Evolutionary conservation across 2,888 invertebrate genomes (phyloP), one percentile per base, ranked within the genome.

Genomic region (Heteropelma amictum): DNA sequence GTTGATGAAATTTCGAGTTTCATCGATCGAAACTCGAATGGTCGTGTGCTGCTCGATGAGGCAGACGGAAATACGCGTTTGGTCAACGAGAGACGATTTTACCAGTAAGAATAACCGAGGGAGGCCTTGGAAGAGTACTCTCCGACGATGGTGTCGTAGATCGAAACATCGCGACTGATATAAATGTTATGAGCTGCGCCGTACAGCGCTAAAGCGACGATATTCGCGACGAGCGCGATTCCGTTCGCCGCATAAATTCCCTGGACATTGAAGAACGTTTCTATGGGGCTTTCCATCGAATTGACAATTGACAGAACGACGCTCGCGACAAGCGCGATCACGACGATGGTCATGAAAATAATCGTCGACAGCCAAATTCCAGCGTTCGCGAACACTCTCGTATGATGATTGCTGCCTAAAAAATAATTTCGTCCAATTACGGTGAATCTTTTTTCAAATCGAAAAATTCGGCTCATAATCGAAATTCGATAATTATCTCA

Each of bases 101-200:
- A 80, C 82, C 81, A 81, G 63, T 79, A 82, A 8, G 81, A 80
- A 72, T 75, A 82, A 17, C 77, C 79, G 10, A 81, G 73, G 23
- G 49, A 38, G 21, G 76, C 71, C 3, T 19, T 6, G 5, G 80
- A 81, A 49, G 28, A 63, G 53, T 79, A 82, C 67, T 81, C 79
- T 6, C 77, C 77, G 10, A 79, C 79, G 23, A 83, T 71, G 1
- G 82, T 83, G 53, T 82, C 81, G 54, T 76, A 69, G 56, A 83
- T 81, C 30, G 80, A 76, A 30, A 81, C 72, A 35, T 81, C 72
- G 42, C 78, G 26, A 45, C 67, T 64, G 21, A 80, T 80, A 54
- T 67, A 77, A 2, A 65, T 38, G 33, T 69, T 42, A 53, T 76
- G 80, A 69, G 78, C 78, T 53, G 64, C 60, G 53, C 79, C 79